Percentiles rank a stretch among this genome's conserved stretches.
Conservation (phyloP, 2,797 vertebrate genomes). For the Sternarchorhynchus goeldii region DNA sequence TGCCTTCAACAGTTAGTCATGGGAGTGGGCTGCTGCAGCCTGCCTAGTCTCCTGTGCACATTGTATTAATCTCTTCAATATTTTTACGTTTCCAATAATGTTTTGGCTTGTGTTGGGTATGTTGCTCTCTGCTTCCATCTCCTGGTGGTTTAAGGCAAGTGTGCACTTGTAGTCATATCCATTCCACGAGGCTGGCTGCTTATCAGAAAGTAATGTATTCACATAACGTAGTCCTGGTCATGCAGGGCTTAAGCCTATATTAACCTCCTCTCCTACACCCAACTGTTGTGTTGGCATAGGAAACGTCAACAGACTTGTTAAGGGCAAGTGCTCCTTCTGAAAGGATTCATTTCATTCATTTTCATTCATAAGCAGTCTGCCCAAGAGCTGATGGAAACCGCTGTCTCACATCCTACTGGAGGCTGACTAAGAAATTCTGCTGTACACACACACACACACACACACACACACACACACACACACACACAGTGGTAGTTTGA, state of each 20-base stretch:
- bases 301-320: conserved; percentile 22
- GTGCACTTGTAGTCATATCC: conserved; percentile 1
- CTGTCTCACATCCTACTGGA: conserved; percentile 6
- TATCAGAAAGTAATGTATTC: conserved; percentile 3
- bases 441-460: conserved; percentile 1
- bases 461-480: no score
- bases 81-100: neutral
- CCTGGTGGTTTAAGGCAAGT: conserved; percentile 55
- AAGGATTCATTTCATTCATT: conserved; percentile 29
- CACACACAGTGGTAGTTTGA: conserved; percentile 2
- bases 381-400: conserved; percentile 3
- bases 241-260: conserved; percentile 12
- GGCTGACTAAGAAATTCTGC: conserved; percentile 24
- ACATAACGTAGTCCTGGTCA: neutral
- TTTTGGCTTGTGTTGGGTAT: neutral
- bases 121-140: conserved; percentile 72
- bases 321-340: conserved; percentile 18
- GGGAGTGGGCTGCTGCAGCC: neutral
- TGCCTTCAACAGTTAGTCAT: conserved; percentile 13
- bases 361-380: conserved; percentile 34
- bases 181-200: neutral
- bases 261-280: conserved; percentile 7
- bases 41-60: neutral
- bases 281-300: conserved; percentile 2
- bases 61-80: neutral